These are phyloP conservation scores for Meloidogyne floridensis DNA, from an alignment of 1,140 invertebrate species.

Conservation along the genomic window DNA sequence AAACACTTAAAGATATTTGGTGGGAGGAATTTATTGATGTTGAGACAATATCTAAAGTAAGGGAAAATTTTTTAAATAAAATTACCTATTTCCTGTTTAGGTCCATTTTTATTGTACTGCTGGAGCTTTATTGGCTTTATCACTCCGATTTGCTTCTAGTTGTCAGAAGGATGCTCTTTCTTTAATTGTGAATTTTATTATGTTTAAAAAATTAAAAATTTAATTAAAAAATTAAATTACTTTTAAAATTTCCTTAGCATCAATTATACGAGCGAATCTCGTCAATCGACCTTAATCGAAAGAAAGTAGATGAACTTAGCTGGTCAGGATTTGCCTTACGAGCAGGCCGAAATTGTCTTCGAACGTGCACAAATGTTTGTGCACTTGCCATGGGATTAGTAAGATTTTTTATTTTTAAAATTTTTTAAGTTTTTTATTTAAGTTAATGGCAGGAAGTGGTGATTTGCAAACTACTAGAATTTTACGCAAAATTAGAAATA, in stretches of 20 bases:
- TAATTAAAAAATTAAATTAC: not conserved
- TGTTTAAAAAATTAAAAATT: not conserved
- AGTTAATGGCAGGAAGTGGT: slow-evolving; percentile 54
- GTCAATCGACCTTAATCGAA: not conserved
- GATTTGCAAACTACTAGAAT: slow-evolving; percentile 28
- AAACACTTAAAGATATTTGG: slow-evolving; percentile 26
- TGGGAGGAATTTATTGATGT: slow-evolving; percentile 37
- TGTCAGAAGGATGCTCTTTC: slow-evolving; percentile 28
- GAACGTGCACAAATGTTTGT: slow-evolving; percentile 38
- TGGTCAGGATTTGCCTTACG: slow-evolving; percentile 6
- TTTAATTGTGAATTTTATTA: slow-evolving; percentile 35
- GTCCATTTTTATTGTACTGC: slow-evolving; percentile 45
- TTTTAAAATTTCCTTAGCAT: slow-evolving; percentile 44
- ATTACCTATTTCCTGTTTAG: slow-evolving; percentile 20
- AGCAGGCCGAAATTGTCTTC: slow-evolving; percentile 39
- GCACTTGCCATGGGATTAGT: slow-evolving; percentile 39
- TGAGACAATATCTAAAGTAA: slow-evolving; percentile 27
- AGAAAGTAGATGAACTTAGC: not conserved
- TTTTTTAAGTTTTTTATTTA: not conserved
- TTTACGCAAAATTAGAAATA: slow-evolving; percentile 50
- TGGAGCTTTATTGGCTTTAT: slow-evolving; percentile 49
- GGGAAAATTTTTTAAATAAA: not conserved
- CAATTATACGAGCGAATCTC: slow-evolving; percentile 20
- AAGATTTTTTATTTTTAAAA: not conserved
- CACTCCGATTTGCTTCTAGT: slow-evolving; percentile 46